A percentile compares a stretch with the other conserved stretches of the same genome.
phyloP scores from a whole-genome alignment of 2,888 invertebrate species.

The Agapetus fuscipes region DNA sequence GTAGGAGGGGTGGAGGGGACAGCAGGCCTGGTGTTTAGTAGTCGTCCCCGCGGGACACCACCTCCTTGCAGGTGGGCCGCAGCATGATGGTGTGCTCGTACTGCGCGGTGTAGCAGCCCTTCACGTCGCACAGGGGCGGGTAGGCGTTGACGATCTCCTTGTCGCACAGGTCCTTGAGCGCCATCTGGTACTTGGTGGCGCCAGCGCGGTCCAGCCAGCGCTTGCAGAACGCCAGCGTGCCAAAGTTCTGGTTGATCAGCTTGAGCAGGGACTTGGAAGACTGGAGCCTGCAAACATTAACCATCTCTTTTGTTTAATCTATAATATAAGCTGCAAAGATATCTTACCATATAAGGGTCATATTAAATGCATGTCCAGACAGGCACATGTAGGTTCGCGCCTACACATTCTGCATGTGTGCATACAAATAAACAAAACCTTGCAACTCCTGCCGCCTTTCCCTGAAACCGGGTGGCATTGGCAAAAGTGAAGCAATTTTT shows the following conservation, averaged over 20 bases:
- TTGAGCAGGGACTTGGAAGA: conserved; percentile 89
- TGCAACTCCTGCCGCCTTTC: too few relatives aligned
- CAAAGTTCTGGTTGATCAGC: conserved; percentile 92
- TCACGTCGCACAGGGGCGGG: conserved; percentile 94
- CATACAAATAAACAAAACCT: too few relatives aligned
- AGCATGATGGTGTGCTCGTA: conserved; percentile 98
- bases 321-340: too few relatives aligned
- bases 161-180: conserved; percentile 95
- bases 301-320: too few relatives aligned
- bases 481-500: too few relatives aligned
- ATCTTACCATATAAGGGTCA: too few relatives aligned
- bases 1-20: not conserved
- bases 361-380: too few relatives aligned
- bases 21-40: conserved; percentile 51
- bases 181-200: conserved; percentile 96
- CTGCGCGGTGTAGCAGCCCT: conserved; percentile 98
- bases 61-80: conserved; percentile 96
- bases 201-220: conserved; percentile 97
- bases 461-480: too few relatives aligned
- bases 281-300: conserved; percentile 67
- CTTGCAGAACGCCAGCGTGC: conserved; percentile 97
- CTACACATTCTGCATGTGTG: too few relatives aligned
- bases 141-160: conserved; percentile 97
- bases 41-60: conserved; percentile 93
- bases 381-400: too few relatives aligned